Evolutionary conservation across 2,888 invertebrate genomes (phyloP).

Genomic region (Netelia fuscicornis): DNA sequence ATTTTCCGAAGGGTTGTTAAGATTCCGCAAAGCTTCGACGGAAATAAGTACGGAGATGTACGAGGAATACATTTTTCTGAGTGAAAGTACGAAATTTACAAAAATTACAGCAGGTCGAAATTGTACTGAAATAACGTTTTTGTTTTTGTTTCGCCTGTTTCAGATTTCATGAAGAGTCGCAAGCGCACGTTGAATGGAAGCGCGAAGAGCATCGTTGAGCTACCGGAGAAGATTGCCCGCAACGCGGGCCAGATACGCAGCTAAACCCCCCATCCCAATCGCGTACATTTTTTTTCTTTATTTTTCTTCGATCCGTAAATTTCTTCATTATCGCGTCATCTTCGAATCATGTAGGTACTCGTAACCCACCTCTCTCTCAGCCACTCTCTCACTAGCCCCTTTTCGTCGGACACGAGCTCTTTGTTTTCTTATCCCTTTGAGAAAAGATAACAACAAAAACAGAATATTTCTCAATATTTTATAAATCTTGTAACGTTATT

Average conservation of each 20-base stretch:
- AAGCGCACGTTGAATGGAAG: slow-evolving; percentile 86
- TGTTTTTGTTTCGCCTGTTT: slow-evolving; percentile 86
- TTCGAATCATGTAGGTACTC: slow-evolving; percentile 50
- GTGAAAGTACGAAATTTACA: too few species aligned
- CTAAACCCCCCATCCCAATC: slow-evolving; percentile 75
- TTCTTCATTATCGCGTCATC: slow-evolving; percentile 65
- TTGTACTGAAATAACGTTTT: slow-evolving; percentile 66
- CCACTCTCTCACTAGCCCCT: slow-evolving; percentile 18
- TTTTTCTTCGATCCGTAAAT: slow-evolving; percentile 20
- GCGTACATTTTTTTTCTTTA: slow-evolving; percentile 63
- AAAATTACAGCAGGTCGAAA: background rate
- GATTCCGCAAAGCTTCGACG: too few species aligned
- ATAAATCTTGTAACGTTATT: too few species aligned
- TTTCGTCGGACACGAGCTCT: background rate
- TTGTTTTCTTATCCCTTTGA: slow-evolving; percentile 26
- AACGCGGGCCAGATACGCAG: slow-evolving; percentile 84
- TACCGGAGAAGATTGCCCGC: slow-evolving; percentile 84
- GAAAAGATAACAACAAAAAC: background rate
- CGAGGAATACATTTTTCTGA: slow-evolving; percentile 1
- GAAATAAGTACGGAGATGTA: background rate
- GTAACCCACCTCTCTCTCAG: slow-evolving; percentile 47
- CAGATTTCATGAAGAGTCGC: slow-evolving; percentile 90
- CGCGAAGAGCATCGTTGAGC: slow-evolving; percentile 84
- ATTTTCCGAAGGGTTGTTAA: slow-evolving; percentile 2
- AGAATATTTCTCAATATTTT: too few species aligned